Evolutionary conservation across 2,113 vertebrate genomes (phyloP), one percentile per base, ranked within the genome.

Genomic region (Saimiri boliviensis): DNA sequence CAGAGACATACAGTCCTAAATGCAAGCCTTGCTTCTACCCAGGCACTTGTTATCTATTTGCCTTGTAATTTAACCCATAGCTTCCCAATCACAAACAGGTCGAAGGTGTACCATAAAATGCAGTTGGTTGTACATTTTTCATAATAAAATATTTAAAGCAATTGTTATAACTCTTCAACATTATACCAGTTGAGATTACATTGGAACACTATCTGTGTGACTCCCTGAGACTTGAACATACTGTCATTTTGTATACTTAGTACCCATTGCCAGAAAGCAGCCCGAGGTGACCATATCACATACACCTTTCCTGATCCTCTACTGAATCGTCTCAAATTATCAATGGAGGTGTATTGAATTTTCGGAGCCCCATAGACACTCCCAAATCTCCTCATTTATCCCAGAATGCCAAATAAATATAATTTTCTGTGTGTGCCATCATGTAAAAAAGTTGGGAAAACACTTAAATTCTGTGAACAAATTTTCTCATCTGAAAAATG

Each of bases 401-500:
- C 32, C n/a, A 86, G n/a, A 68, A 89, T 94, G 16, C 30, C 49
- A 95, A 92, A 92, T 56, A 84, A 49, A 66, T 58, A 70, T 2
- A 92, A 66, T 86, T 94, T 95, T 92, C 71, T 93, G 20, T 87
- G 56, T 96, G 79, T 79, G 35, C 23, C 47, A 80, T 42, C 40
- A 63, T n/a, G 21, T 91, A 74, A 40, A 92, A 86, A 95, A 66
- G 37, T 77, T 35, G 73, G 54, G 45, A 90, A 93, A 82, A 49
- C 40, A 92, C 40, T 74, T 52, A 88, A 73, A 73, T 58, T 90
- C 54, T 91, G 73, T 80, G 70, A 96, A 71, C 54, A 89, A 60
- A 89, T 94, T 85, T 92, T 17, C 83, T 91, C 58, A 68, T n/a
- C 25, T 84, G 27, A 91, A 93, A 96, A 66, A 91, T 37, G 54